These are phyloP conservation scores for Otis tarda DNA, from an alignment of 2,113 vertebrate species.

Conservation along the genomic window DNA sequence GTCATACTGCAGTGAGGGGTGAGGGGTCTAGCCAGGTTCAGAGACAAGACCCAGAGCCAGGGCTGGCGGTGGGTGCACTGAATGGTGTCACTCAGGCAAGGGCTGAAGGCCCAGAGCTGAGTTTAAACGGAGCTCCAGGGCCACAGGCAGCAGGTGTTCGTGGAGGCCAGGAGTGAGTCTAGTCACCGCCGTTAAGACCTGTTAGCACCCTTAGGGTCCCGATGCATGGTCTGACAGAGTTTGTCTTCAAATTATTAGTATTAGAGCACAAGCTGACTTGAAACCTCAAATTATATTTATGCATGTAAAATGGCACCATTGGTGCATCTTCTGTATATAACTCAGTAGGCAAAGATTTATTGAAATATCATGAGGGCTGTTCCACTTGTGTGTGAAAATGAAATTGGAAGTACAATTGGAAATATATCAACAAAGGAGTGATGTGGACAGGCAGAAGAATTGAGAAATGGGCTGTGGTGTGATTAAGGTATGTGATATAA, in stretches of 20 bases:
- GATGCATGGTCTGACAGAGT: not conserved
- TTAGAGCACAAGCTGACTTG: not conserved
- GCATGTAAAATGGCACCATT: not conserved
- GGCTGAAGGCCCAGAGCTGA: not conserved
- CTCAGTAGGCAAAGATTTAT: not conserved
- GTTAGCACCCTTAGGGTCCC: not conserved
- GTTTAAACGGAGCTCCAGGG: not conserved
- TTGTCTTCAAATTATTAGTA: not conserved
- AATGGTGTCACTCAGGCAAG: rapidly evolving
- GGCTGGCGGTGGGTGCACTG: rapidly evolving
- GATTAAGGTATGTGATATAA: not conserved
- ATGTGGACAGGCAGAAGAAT: not conserved
- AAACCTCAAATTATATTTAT: not conserved
- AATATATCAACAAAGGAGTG: not conserved
- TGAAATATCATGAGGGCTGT: not conserved
- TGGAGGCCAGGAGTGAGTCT: not conserved
- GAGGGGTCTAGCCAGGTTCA: not conserved
- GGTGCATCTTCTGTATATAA: not conserved
- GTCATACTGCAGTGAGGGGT: not conserved
- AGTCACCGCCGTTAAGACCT: not conserved
- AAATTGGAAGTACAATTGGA: not conserved
- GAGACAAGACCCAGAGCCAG: not conserved
- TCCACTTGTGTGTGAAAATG: not conserved
- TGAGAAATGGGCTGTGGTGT: not conserved
- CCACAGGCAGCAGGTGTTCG: rapidly evolving